Evolutionary conservation across 2,888 invertebrate genomes (phyloP), one percentile per base, ranked within the genome.

Genomic region (Drosophila borborema): DNA sequence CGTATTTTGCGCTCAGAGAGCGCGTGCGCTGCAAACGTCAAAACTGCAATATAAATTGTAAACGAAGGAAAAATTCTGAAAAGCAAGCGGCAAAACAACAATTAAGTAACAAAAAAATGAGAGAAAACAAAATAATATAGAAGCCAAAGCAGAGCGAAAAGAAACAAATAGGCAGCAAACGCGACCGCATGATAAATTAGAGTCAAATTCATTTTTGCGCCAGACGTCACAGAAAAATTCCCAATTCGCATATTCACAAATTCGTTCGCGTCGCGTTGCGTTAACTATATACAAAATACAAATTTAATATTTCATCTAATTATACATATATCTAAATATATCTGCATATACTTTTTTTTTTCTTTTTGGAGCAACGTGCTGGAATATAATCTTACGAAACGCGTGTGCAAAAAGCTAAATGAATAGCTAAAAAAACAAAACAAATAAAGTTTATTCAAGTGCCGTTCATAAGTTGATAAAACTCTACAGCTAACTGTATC

Each of bases 11-110:
- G 34, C 18, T 55, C 40, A 14, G 58, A 81, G 51, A 67, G 86
- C 86, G 86, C 88, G 54, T 80, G 90, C 86, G 90, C 90, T 58
- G 48, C 72, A 89, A 87, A 73, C 65, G 86, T 86, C 86, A 86
- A 85, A 86, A 85, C 75, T 85, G 86, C 82, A 87, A 64, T 75
- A 72, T 56, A 79, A 69, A 89, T 76, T 85, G 80, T 81, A 78
- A 86, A 75, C 88, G 80, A 89, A 72, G 55, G 80, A 74, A 73
- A 80, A 85, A 68, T 77, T 73, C 69, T 71, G 65, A 68, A 77
- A 72, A 66, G 58, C 72, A 64, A 55, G 61, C 49, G 54, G 49
- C 63, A 54, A 46, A 61, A 36, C 46, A 58, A 69, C 40, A 55
- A 56, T 43, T 56, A 56, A 43, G 43, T 16, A 14, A 46, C 28